Conservation (phyloP, 2,113 vertebrate species). For the Sterna hirundo region DNA sequence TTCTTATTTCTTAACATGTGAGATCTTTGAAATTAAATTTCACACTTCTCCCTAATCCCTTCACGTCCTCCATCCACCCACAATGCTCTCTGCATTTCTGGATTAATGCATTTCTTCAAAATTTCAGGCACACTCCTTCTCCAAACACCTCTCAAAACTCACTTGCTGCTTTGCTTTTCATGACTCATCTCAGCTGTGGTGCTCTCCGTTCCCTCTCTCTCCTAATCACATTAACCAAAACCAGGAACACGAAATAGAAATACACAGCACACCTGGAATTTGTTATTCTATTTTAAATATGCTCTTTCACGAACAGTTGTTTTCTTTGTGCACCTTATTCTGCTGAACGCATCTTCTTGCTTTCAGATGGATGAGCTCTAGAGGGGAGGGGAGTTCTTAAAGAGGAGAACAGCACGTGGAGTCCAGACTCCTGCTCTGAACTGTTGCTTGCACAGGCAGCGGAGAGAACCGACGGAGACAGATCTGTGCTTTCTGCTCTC, state of each 20-base stretch:
- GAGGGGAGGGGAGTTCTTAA: background rate
- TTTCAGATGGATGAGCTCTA: background rate
- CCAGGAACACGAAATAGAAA: background rate
- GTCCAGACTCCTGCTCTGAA: background rate
- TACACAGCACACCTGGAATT: background rate
- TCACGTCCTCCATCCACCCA: background rate
- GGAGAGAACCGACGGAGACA: rapidly evolving
- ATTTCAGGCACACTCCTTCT: background rate
- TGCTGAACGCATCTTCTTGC: background rate
- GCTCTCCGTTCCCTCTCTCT: background rate
- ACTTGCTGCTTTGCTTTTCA: background rate
- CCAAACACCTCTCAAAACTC: background rate
- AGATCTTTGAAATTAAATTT: background rate
- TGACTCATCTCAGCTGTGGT: background rate
- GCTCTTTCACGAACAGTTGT: background rate
- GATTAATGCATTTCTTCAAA: background rate
- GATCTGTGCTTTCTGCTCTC: background rate
- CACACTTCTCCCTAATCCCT: background rate
- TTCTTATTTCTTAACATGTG: background rate
- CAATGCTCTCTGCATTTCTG: background rate
- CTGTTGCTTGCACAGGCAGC: background rate
- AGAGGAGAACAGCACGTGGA: background rate
- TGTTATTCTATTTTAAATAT: background rate
- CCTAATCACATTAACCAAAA: background rate
- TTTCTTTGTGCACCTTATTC: background rate